Evolutionary conservation across 2,113 vertebrate genomes (phyloP), one percentile per base, ranked within the genome.

Genomic region (Ahaetulla prasina): DNA sequence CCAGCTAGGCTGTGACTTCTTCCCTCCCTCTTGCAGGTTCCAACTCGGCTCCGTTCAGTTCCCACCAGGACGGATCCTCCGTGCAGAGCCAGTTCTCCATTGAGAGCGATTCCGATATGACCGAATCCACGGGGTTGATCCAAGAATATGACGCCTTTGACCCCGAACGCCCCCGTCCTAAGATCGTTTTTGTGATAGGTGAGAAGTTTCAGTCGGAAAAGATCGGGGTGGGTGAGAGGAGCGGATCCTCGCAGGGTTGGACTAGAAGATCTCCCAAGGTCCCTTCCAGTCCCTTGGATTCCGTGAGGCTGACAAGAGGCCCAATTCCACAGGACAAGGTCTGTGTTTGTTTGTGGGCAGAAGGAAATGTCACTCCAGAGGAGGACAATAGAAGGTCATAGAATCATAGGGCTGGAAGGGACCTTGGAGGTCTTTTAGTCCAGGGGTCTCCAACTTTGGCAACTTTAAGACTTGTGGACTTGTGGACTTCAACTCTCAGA

Each of bases 61-160:
- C 93, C 52, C 96, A 95, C 89, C 96, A 96, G 12, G 95, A 96
- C 0, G 93, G 97, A 39, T 96, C 96, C 9, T 96, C 96, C 4
- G 96, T 97, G 89, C 95, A 97, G 92, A 96, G 95, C 49, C 97
- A 97, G 92, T 97, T 97, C 91, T 97, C 97, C 85, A 97, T 97
- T 30, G 97, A 97, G 90, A 97, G 97, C n/a, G 97, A 97, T 93
- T 97, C 97, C 0, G 97, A 97, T 60, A 97, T 97, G 97, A 97
- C 97, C 0, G 97, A 97, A 90, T 96, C 96, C 47, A 95, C 96
- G 2, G 97, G 97, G 8, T 94, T 97, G 20, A 97, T 97, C 87
- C 97, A 97, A 91, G 97, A 97, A 87, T 97, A 97, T 39, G 96
- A 97, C 3, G 95, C 96, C 1, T 97, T 97, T 89, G 96, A 97